Evolutionary conservation across 2,888 invertebrate species (phyloP), one percentile per base, ranked within the genome.

Genomic region (Hydrotaea diabolus): DNA sequence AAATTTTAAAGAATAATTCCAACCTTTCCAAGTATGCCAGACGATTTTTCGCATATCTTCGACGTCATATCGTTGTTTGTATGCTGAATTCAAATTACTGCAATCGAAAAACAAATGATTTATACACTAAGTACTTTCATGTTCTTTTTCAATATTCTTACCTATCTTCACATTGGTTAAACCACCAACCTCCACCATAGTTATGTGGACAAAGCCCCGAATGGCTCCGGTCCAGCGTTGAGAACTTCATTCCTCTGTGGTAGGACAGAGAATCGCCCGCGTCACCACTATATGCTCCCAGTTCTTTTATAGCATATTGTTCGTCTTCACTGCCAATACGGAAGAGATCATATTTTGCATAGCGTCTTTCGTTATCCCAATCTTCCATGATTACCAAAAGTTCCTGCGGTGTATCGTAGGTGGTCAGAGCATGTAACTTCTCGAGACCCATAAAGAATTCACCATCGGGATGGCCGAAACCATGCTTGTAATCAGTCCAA

Each of bases 151-250:
- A 13, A 8, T 64, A n/a, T 17, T 4, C 55, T 31, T 15, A 31
- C 62, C 26, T 17, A 62, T 26, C 21, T 19, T 31, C n/a, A 87
- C 95, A 95, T 49, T 94, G 94, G 87, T 94, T 94, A 90, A 95
- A 95, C 96, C 96, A 96, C 96, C 96, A 96, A 0, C 94, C 95
- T 0, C 95, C 96, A 1, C 94, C 93, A 86, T 95, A 95, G 76
- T 94, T 94, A 53, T 92, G 90, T 0, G 95, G 95, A 90, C 96
- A 96, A 80, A 94, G 94, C 11, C 95, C 95, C 0, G 36, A 11
- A 36, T 93, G 93, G 94, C 94, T 95, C 88, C 96, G 94, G 89
- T 96, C 95, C 72, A 93, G 90, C 0, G 95, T 95, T 0, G 95
- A 95, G 88, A 95, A 96, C 89, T 94, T 94, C 88, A 94, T 94